Percentiles rank a stretch among this genome's conserved stretches.
phyloP scores from a whole-genome alignment of 2,888 invertebrate genomes.

The Eledona agricola region DNA sequence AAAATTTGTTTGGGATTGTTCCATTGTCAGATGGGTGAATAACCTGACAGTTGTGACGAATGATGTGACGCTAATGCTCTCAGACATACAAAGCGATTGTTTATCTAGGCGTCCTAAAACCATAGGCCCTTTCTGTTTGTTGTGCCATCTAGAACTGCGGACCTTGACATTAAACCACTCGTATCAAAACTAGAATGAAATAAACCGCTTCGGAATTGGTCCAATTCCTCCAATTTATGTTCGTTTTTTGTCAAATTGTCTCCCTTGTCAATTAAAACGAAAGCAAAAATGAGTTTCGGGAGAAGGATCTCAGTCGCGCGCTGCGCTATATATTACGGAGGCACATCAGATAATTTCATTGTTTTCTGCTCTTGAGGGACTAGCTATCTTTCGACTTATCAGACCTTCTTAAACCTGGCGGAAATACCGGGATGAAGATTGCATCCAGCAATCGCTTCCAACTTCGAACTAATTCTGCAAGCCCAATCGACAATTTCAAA shows the following conservation, averaged over 20 bases:
- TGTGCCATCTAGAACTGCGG: slow-evolving; percentile 1
- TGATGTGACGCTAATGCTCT: slow-evolving; percentile 37
- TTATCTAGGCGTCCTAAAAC: slow-evolving; percentile 34
- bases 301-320: slow-evolving; percentile 16
- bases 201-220: too few species aligned
- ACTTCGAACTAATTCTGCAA: slow-evolving; percentile 40
- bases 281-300: too few species aligned
- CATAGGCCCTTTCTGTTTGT: slow-evolving; percentile 24
- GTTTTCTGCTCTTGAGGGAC: slow-evolving; percentile 40
- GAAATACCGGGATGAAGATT: slow-evolving; percentile 33
- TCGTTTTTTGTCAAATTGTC: too few species aligned
- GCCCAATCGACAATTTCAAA: slow-evolving; percentile 38
- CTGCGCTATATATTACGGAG: slow-evolving; percentile 24
- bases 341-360: slow-evolving; percentile 40
- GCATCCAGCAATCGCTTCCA: slow-evolving; percentile 34
- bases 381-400: slow-evolving; percentile 40
- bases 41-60: slow-evolving; percentile 39
- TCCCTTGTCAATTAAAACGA: too few species aligned
- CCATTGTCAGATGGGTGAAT: slow-evolving; percentile 35
- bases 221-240: too few species aligned
- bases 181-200: too few species aligned
- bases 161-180: slow-evolving; percentile 12
- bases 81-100: slow-evolving; percentile 38
- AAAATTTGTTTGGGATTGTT: slow-evolving; percentile 36
- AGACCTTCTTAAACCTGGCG: slow-evolving; percentile 32